Evolutionary conservation across 2,113 vertebrate genomes (phyloP).

Genomic region (Rissa tridactyla): DNA sequence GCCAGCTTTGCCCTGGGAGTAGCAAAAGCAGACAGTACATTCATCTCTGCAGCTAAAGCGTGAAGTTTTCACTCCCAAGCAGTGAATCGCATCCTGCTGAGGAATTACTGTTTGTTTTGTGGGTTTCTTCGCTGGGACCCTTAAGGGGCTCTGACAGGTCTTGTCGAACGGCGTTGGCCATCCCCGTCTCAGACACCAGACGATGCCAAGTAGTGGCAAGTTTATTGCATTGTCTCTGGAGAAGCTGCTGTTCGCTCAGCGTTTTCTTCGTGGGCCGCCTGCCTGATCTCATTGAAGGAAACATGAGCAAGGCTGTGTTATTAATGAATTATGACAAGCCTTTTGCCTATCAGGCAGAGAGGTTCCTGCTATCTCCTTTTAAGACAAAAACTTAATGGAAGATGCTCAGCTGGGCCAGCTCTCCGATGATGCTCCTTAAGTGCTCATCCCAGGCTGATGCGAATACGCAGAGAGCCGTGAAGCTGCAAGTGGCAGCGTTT

Average conservation of each 20-base stretch:
- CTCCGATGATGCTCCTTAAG: slow-evolving; percentile 70
- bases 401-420: slow-evolving; percentile 67
- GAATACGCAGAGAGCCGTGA: slow-evolving; percentile 65
- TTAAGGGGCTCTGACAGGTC: slow-evolving; percentile 6
- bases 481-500: slow-evolving; percentile 76
- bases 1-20: background rate
- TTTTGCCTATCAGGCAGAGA: slow-evolving; percentile 70
- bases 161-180: background rate
- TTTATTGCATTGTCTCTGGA: slow-evolving; percentile 37
- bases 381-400: slow-evolving; percentile 79
- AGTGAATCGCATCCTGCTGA: background rate
- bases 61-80: background rate
- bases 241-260: slow-evolving; percentile 66
- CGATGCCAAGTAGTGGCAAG: slow-evolving; percentile 24
- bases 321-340: slow-evolving; percentile 80
- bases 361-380: slow-evolving; percentile 71
- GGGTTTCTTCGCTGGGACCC: background rate
- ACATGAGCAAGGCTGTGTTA: slow-evolving; percentile 69
- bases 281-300: slow-evolving; percentile 69
- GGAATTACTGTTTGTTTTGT: background rate
- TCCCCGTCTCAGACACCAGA: background rate
- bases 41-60: background rate
- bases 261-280: slow-evolving; percentile 38
- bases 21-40: background rate
- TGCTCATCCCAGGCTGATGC: slow-evolving; percentile 65